These are phyloP conservation scores for Julus scandinavius DNA, from an alignment of 2,888 invertebrate species.

Conservation along the genomic window DNA sequence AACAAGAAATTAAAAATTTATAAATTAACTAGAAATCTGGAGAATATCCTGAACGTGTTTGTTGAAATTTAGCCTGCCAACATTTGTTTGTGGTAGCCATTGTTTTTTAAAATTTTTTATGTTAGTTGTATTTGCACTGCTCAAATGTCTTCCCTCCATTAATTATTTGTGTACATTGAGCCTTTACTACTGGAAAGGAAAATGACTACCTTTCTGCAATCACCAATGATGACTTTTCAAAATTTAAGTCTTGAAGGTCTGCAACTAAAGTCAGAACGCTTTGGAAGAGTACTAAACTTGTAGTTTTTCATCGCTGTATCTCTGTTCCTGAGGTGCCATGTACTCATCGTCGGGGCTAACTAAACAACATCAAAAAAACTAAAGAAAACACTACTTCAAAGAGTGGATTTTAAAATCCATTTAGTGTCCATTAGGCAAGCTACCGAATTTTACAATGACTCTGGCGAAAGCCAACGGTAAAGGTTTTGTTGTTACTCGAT, in stretches of 20 bases:
- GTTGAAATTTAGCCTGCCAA: too few relatives aligned
- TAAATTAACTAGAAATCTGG: too few relatives aligned
- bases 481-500: background rate
- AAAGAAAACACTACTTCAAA: constrained; percentile 38
- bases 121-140: constrained; percentile 17
- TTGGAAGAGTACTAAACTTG: background rate
- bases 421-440: constrained; percentile 33
- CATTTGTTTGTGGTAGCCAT: background rate
- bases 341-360: constrained; percentile 3
- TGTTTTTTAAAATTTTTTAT: background rate
- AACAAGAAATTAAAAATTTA: too few relatives aligned
- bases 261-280: background rate
- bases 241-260: background rate
- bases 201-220: background rate
- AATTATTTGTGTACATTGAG: background rate
- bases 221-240: constrained; percentile 19
- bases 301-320: background rate
- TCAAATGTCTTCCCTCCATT: constrained; percentile 14
- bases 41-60: too few relatives aligned
- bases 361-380: constrained; percentile 9
- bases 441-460: constrained; percentile 28
- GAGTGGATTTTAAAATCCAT: constrained; percentile 35
- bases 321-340: background rate
- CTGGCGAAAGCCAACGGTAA: background rate
- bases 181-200: background rate